Conservation (phyloP, 2,797 vertebrate genomes). For the Steatocranus sp. region DNA sequence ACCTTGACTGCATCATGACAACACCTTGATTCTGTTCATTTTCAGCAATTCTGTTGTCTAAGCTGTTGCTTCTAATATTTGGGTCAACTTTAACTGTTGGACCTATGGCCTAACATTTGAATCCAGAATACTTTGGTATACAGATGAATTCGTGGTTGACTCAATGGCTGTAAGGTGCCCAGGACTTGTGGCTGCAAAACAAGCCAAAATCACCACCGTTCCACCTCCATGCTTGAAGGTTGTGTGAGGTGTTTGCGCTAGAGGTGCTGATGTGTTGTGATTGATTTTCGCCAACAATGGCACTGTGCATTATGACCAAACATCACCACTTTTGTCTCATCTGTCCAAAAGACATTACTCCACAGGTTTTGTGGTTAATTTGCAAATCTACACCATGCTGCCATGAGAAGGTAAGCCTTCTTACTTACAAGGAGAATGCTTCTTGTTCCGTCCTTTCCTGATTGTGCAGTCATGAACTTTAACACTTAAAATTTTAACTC, state of each 20-base stretch:
- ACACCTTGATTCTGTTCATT: background rate
- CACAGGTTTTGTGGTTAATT: background rate
- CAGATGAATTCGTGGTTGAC: background rate
- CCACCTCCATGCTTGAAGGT: fast-evolving
- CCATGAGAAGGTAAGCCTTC: background rate
- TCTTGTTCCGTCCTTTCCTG: fast-evolving
- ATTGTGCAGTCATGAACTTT: background rate
- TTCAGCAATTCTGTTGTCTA: no score
- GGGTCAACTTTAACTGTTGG: background rate
- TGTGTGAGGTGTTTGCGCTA: background rate
- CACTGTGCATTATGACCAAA: background rate
- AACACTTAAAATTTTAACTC: background rate
- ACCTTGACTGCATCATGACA: background rate
- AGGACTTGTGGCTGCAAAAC: background rate
- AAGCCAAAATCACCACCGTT: background rate
- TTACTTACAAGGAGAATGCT: background rate
- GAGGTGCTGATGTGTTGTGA: background rate
- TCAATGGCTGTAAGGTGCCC: background rate
- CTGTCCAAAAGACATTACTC: background rate
- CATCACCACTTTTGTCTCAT: background rate
- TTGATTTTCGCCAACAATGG: background rate
- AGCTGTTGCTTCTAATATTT: background rate
- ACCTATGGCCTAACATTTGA: background rate
- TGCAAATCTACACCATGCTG: background rate
- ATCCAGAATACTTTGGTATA: background rate